These are phyloP conservation scores for Diploptera punctata DNA, from an alignment of 2,888 invertebrate species.

Conservation along the genomic window DNA sequence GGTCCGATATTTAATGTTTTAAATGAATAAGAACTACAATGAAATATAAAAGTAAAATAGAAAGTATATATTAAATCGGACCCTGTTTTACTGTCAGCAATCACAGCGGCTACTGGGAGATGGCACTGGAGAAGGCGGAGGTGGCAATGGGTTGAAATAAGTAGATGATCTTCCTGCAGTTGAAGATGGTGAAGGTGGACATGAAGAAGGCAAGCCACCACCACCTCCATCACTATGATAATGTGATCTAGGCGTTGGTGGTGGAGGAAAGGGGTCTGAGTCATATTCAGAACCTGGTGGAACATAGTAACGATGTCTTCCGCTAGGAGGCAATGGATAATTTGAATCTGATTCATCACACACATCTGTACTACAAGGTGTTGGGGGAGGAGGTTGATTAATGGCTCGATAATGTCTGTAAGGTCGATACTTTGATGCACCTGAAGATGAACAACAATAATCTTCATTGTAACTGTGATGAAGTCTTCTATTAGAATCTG, in stretches of 20 bases:
- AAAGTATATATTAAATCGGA: neutral
- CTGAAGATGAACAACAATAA: conserved; percentile 56
- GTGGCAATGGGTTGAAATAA: conserved; percentile 81
- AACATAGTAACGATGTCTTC: conserved; percentile 37
- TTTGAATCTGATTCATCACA: conserved; percentile 88
- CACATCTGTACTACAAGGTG: conserved; percentile 93
- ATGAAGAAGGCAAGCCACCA: conserved; percentile 62
- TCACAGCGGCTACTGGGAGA: conserved; percentile 44
- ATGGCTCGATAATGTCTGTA: conserved; percentile 78
- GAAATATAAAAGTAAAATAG: neutral
- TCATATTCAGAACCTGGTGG: conserved; percentile 62
- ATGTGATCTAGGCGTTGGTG: conserved; percentile 76
- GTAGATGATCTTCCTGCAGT: conserved; percentile 68
- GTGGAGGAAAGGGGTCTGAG: conserved; percentile 76
- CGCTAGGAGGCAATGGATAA: conserved; percentile 58
- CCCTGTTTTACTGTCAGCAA: conserved; percentile 39
- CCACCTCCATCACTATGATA: conserved; percentile 73
- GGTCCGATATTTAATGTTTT: conserved; percentile 22
- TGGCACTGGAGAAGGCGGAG: conserved; percentile 85
- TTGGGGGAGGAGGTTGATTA: conserved; percentile 90
- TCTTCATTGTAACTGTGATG: conserved; percentile 45
- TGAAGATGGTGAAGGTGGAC: conserved; percentile 69
- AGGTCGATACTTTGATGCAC: conserved; percentile 69
- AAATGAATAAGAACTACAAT: neutral
- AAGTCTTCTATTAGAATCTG: conserved; percentile 58